Base-by-base conservation (phyloP, 1,140 invertebrate species). In the Bradysia coprophila region DNA sequence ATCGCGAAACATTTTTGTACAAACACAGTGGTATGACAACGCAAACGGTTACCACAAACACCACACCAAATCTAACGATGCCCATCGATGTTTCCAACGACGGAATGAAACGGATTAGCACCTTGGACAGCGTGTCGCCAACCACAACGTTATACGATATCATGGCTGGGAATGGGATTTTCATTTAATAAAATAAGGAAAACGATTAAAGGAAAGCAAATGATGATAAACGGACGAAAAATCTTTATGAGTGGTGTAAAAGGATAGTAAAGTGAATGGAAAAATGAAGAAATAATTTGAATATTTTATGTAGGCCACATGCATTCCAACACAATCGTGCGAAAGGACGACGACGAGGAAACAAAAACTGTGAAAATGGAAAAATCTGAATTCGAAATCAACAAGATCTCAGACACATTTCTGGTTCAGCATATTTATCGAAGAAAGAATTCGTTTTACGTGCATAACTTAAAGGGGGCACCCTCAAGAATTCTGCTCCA, bases 61-160 rank as follows among this genome's bases (percentile, higher is more conserved):
- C 79, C 41, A 90, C 76, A 47, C 85, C 72, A 59, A 88, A 72
- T 34, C 86, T 65, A n/a, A 60, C 57, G 65, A 52, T 69, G 55
- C 47, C 66, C 69, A 40, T 63, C 48, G 38, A 76, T 61, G 38
- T 67, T 65, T 43, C 71, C 69, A 22, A 56, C 4, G 53, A 56
- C 33, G 57, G 57, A 37, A 58, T 50, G 44, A 78, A 59, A 43
- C 84, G 67, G 6, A 78, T 65, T 23, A 89, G 62, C 2, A 90
- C 79, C 62, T 87, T 89, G 1, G 85, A 88, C 16, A 89, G 69
- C 1, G 85, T 90, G 57, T 91, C 87, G 21, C 85, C 86, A 18
- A 90, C 85, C 22, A 90, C 86, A 4, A 90, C 77, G 57, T 91
- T 90, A 57, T 91, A 90, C 37, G 83, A 87, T 22, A 89, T 79